Evolutionary conservation across 2,888 invertebrate species (phyloP).

Genomic region (Netelia melanura): DNA sequence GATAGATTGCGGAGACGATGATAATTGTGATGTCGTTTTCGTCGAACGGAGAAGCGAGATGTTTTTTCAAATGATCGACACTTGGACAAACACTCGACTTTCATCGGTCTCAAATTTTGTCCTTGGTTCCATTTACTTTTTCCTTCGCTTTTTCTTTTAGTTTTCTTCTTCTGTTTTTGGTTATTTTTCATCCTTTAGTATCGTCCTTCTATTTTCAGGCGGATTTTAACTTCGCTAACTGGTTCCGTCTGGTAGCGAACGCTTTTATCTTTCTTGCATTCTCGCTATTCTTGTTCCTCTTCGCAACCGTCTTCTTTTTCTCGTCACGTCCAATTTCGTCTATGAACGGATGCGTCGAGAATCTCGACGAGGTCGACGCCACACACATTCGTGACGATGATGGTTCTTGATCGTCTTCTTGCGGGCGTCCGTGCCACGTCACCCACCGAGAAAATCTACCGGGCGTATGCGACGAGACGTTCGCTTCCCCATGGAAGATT

Average conservation of each 20-base stretch:
- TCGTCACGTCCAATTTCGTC: conserved; percentile 67
- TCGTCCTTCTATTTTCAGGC: conserved; percentile 26
- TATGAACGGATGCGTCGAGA: conserved; percentile 66
- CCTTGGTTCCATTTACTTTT: not conserved
- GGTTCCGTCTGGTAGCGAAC: conserved; percentile 41
- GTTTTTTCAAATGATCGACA: too few species aligned
- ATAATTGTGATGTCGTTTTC: too few species aligned
- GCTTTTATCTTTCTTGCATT: conserved; percentile 56
- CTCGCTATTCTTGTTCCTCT: conserved; percentile 24
- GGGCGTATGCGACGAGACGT: conserved; percentile 18
- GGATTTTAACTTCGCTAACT: conserved; percentile 43
- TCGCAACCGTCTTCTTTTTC: conserved; percentile 29
- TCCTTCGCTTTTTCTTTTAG: not conserved
- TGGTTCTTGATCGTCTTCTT: conserved; percentile 33
- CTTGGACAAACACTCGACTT: too few species aligned
- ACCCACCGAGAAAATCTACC: conserved; percentile 37
- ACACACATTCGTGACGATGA: conserved; percentile 53
- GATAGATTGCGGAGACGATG: too few species aligned
- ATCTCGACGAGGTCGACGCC: conserved; percentile 61
- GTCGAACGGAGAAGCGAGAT: too few species aligned
- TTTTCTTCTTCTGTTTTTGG: too few species aligned
- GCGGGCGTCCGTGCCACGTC: conserved; percentile 31
- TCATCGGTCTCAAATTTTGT: too few species aligned
- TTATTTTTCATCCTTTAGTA: conserved; percentile 14
- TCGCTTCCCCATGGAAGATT: conserved; percentile 10